Conservation (phyloP, 2,797 vertebrate genomes). For the Scolopax rusticola region DNA sequence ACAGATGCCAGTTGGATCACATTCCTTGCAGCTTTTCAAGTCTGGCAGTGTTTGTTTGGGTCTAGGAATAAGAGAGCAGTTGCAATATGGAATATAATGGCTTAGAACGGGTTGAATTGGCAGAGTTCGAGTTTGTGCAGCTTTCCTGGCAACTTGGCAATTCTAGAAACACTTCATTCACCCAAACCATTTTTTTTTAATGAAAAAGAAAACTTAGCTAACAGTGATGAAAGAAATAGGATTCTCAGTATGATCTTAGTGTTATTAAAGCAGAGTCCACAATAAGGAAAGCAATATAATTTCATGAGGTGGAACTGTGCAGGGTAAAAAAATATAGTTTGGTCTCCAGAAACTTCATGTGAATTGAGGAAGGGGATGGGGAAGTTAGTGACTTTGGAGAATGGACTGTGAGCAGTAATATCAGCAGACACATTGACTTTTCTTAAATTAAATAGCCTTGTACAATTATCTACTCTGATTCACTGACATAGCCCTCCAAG, state of each 20-base stretch:
- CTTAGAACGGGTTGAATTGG: background rate
- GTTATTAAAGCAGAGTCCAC: background rate
- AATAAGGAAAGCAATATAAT: background rate
- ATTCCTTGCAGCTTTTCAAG: background rate
- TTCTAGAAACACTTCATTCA: conserved; percentile 17
- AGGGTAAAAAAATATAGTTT: background rate
- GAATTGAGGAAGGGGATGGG: background rate
- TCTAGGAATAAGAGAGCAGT: background rate
- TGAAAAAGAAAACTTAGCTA: background rate
- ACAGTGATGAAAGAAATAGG: background rate
- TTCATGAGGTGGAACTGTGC: background rate
- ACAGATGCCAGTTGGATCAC: background rate
- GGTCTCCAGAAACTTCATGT: background rate
- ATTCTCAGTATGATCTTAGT: background rate
- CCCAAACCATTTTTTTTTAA: background rate
- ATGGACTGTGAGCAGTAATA: background rate
- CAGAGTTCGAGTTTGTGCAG: background rate
- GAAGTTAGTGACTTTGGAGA: background rate
- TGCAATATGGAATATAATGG: conserved; percentile 4
- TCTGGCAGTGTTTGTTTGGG: background rate
- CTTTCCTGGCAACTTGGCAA: conserved; percentile 4
- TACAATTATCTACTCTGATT: background rate
- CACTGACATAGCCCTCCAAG: background rate
- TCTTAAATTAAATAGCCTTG: background rate
- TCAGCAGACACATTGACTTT: background rate